These are phyloP conservation scores for Podargus strigoides DNA, from an alignment of 2,797 vertebrate species.

Conservation along the genomic window DNA sequence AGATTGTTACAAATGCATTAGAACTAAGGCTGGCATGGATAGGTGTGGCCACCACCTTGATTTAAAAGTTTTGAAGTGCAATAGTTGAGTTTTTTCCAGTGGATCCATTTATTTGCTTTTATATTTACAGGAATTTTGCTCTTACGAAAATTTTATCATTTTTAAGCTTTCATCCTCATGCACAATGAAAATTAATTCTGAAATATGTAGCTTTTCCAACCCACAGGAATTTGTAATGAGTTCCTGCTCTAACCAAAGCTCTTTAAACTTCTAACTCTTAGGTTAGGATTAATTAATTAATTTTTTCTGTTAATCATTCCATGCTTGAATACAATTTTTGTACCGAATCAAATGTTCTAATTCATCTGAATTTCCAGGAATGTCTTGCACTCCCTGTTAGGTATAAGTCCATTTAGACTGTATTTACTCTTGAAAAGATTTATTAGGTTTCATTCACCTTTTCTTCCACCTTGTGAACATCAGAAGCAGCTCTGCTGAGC, in stretches of 20 bases:
- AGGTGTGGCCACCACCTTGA: neutral
- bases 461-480: neutral
- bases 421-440: neutral
- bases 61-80: neutral
- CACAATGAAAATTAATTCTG: neutral
- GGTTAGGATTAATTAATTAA: neutral
- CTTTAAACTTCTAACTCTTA: neutral
- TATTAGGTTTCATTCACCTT: constrained; percentile 18
- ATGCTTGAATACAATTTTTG: neutral
- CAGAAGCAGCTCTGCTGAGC: neutral
- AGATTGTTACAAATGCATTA: neutral
- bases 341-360: neutral
- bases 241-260: neutral
- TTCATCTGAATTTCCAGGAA: neutral
- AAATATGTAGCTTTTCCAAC: neutral
- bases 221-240: neutral
- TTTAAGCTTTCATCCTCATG: neutral
- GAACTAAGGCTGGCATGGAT: neutral
- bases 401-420: neutral
- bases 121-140: neutral
- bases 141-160: neutral
- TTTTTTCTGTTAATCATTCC: neutral
- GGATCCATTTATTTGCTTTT: neutral
- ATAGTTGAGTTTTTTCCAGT: neutral
- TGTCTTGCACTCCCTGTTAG: neutral